phyloP scores from a whole-genome alignment of 2,113 vertebrate genomes.

The Siphamia tubifer region DNA sequence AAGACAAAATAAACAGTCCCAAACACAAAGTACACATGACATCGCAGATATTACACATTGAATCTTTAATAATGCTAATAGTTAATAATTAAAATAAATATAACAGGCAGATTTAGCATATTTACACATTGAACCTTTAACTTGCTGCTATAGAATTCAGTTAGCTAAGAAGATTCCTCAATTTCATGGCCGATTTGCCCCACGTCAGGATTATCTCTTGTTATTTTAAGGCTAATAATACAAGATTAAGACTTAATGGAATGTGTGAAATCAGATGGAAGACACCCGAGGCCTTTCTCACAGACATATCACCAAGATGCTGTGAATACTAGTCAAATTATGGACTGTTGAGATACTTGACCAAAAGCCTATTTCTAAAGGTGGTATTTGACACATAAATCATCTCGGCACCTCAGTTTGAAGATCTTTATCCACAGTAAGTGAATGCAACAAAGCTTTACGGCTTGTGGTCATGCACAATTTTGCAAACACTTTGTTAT shows the following conservation, averaged over 20 bases:
- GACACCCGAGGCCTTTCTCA: constrained; percentile 36
- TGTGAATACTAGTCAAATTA: constrained; percentile 15
- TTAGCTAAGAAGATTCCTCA: constrained; percentile 41
- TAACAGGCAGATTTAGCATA: too few species aligned
- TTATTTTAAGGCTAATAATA: constrained; percentile 76
- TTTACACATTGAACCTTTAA: background rate
- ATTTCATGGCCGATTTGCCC: constrained; percentile 63
- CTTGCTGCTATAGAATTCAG: constrained; percentile 22
- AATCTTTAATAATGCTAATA: too few species aligned
- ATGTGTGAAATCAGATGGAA: constrained; percentile 74
- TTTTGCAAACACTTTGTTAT: constrained; percentile 6
- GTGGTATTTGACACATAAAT: constrained; percentile 42
- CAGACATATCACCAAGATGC: constrained; percentile 35
- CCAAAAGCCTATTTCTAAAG: constrained; percentile 13
- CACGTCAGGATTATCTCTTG: constrained; percentile 65
- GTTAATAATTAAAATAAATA: too few species aligned
- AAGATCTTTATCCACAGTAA: constrained; percentile 9
- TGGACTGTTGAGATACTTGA: constrained; percentile 16
- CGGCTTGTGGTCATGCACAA: background rate
- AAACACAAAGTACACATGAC: too few species aligned
- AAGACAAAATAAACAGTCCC: too few species aligned
- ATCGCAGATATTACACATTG: too few species aligned
- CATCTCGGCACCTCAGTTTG: background rate
- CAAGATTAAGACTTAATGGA: constrained; percentile 70
- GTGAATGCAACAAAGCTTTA: background rate